A percentile compares a stretch with the other conserved stretches of the same genome.
Evolutionary conservation across 2,113 vertebrate genomes (phyloP).

Genomic region (Thamnophis sirtalis): DNA sequence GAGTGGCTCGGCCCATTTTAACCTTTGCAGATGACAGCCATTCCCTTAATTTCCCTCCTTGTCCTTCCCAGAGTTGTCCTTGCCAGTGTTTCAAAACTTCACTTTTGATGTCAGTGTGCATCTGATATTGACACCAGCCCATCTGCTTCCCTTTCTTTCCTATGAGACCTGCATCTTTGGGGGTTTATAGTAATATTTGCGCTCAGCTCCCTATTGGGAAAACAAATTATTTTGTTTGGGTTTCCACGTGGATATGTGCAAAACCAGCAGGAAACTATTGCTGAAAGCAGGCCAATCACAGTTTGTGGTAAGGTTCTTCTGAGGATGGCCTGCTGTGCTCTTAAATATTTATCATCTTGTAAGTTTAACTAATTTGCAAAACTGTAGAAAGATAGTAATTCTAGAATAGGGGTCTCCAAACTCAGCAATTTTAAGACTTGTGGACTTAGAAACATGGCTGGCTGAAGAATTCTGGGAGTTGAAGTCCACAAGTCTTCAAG

Average conservation of each 20-base stretch:
- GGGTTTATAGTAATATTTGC: not conserved
- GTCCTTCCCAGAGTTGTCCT: not conserved
- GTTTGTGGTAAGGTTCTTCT: not conserved
- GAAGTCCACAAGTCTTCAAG: not conserved
- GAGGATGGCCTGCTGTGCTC: not conserved
- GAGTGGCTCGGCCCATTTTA: not conserved
- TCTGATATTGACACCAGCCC: not conserved
- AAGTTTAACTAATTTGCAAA: not conserved
- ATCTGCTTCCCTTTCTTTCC: not conserved
- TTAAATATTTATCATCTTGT: not conserved
- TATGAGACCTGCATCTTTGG: not conserved
- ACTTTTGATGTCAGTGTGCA: not conserved
- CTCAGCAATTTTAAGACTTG: not conserved
- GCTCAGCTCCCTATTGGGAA: not conserved
- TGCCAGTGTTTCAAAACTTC: not conserved
- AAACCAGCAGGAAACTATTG: not conserved
- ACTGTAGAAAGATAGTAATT: not conserved
- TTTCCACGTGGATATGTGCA: not conserved
- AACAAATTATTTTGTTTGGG: not conserved
- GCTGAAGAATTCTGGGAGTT: not conserved
- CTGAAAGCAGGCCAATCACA: not conserved
- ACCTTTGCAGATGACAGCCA: not conserved
- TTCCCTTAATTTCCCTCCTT: not conserved
- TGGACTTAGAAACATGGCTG: not conserved
- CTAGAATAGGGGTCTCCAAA: not conserved